Evolutionary conservation across 2,797 vertebrate genomes (phyloP).

Genomic region (Hyperoplus immaculatus): DNA sequence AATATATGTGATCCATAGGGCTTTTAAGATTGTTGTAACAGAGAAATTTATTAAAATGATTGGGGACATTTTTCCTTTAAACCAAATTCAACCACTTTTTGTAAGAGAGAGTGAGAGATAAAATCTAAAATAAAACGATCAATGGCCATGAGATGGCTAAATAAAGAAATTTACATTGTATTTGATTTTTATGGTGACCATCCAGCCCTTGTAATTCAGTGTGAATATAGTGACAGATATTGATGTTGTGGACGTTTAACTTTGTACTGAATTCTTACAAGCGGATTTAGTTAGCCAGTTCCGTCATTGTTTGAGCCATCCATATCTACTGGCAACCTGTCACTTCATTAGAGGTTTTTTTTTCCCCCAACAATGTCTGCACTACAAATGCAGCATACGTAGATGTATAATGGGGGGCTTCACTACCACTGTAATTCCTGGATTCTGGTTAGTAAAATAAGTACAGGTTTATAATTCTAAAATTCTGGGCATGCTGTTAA

Average conservation of each 20-base stretch:
- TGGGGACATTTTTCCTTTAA: constrained; percentile 57
- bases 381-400: constrained; percentile 40
- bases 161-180: constrained; percentile 45
- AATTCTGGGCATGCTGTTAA: constrained; percentile 43
- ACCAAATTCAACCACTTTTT: constrained; percentile 51
- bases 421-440: constrained; percentile 51
- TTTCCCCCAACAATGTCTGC: constrained; percentile 23
- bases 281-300: constrained; percentile 14
- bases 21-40: constrained; percentile 57
- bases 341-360: constrained; percentile 11
- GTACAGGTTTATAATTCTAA: constrained; percentile 15
- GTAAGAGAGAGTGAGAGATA: constrained; percentile 51
- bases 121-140: constrained; percentile 47
- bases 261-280: constrained; percentile 54
- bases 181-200: constrained; percentile 51
- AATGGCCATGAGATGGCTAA: constrained; percentile 59
- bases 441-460: constrained; percentile 39
- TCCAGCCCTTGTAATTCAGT: constrained; percentile 55
- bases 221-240: constrained; percentile 65
- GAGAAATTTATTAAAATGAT: constrained; percentile 58
- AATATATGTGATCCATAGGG: constrained; percentile 56
- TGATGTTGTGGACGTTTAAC: constrained; percentile 60
- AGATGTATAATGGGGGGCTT: constrained; percentile 50
- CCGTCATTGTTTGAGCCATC: constrained; percentile 51
- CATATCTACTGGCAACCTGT: constrained; percentile 24